Evolutionary conservation across 2,888 invertebrate genomes (phyloP), one percentile per base, ranked within the genome.

Genomic region (Polydrusus cervinus): DNA sequence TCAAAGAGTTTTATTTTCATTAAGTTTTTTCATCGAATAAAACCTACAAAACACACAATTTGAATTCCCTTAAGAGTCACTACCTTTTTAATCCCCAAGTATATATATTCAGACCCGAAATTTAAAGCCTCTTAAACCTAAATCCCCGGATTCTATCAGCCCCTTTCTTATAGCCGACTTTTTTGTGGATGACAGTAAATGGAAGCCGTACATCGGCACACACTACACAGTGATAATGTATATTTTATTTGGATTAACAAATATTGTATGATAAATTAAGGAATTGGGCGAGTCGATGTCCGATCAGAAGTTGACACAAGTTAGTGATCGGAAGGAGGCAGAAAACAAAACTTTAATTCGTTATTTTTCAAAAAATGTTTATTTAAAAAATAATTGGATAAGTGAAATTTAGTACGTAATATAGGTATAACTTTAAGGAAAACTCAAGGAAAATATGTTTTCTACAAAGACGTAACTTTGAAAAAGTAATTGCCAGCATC

Each of bases 31-130:
- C 55, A n/a, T 66, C 16, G 45, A 51, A 74, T 69, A 69, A 69
- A 62, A 61, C 18, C 62, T 16, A 25, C 73, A 68, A 55, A 43
- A 51, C 34, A 64, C 47, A 40, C 55, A 55, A 47, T 25, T 38
- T 13, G 13, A 74, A 69, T 60, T 74, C 70, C 47, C 49, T n/a
- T 45, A 30, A 40, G 43, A 43, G 45, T 38, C 25, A 51, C 40
- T 64, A 65, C 70, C 65, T 64, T 57, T 74, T 64, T 74, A 70
- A 74, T 74, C 69, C 55, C 47, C 51, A 49, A 73, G 53, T 51
- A 73, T 61, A 72, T 57, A 72, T 60, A 71, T 71, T 57, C 65
- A 57, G 71, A 45, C 45, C 72, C 18, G 25, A 67, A 57, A 67
- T 67, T 66, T 66, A 67, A 73, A 67, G 49, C 67, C 66, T 60